Conservation (phyloP, 2,113 vertebrate genomes). For the Oreotrochilus melanogaster region DNA sequence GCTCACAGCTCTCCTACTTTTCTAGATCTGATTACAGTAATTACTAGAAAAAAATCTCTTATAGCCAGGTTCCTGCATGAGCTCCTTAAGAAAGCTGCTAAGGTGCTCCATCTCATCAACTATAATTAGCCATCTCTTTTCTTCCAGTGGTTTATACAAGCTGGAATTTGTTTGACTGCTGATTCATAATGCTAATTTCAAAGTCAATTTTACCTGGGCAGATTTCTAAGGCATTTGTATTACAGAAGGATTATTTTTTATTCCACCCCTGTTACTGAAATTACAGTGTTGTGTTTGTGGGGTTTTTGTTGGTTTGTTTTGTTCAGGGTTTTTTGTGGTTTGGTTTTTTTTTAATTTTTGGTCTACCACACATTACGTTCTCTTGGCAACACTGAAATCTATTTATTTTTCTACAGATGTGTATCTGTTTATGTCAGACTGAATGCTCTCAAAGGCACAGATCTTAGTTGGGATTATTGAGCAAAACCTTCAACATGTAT, state of each 20-base stretch:
- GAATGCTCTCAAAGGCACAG: not conserved
- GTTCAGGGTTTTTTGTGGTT: no score
- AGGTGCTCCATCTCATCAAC: conserved; percentile 45
- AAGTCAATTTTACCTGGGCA: conserved; percentile 62
- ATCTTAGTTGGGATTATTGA: not conserved
- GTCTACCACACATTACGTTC: not conserved
- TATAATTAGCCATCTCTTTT: conserved; percentile 64
- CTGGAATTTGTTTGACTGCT: conserved; percentile 44
- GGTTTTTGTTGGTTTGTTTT: no score
- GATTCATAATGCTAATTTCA: conserved; percentile 55
- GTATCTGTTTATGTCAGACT: not conserved
- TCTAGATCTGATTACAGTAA: conserved; percentile 58
- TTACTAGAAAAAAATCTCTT: conserved; percentile 46
- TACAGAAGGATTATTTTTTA: conserved; percentile 1
- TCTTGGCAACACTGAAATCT: conserved; percentile 27
- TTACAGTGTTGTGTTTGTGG: not conserved
- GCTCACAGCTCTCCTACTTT: conserved; percentile 58
- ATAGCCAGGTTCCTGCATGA: not conserved
- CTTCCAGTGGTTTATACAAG: conserved; percentile 47
- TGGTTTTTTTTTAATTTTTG: not conserved
- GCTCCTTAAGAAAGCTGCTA: conserved; percentile 28
- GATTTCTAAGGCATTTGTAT: conserved; percentile 7
- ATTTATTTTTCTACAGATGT: not conserved
- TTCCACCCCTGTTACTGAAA: not conserved
- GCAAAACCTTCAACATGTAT: conserved; percentile 2